Percentiles rank a stretch among this genome's conserved stretches.
Evolutionary conservation across 2,888 invertebrate species (phyloP).

Genomic region (Onthophagus sagittarius): DNA sequence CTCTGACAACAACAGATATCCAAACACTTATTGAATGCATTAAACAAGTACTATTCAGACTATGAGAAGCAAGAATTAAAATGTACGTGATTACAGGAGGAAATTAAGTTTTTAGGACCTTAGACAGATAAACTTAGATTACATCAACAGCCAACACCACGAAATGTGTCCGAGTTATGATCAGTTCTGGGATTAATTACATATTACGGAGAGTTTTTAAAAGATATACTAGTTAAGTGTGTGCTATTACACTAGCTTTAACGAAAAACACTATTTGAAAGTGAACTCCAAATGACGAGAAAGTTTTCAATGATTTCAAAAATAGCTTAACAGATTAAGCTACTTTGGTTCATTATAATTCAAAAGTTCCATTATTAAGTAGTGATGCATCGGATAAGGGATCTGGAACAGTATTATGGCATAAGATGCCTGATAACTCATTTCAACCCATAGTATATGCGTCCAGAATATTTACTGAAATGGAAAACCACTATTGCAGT

Average conservation of each 20-base stretch:
- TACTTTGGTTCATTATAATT: no score
- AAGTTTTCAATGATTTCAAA: conserved; percentile 26
- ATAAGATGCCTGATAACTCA: no score
- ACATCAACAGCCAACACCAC: conserved; percentile 22
- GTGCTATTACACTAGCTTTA: not conserved
- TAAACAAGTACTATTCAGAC: conserved; percentile 15
- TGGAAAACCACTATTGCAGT: no score
- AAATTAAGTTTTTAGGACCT: conserved; percentile 24
- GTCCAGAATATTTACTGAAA: conserved; percentile 28
- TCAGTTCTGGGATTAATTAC: conserved; percentile 24
- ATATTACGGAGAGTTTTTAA: conserved; percentile 29
- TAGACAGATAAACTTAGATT: no score
- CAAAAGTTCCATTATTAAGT: no score
- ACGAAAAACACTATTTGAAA: conserved; percentile 17
- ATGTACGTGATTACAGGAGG: not conserved
- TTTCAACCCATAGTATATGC: no score
- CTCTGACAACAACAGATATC: conserved; percentile 1
- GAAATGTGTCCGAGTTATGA: no score
- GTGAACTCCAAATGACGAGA: conserved; percentile 23
- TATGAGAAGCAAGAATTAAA: not conserved
- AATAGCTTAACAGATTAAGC: conserved; percentile 15
- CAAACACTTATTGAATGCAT: conserved; percentile 15
- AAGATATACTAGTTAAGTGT: not conserved
- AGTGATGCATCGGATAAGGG: conserved; percentile 23
- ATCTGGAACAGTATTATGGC: no score